Conservation (phyloP, 2,888 invertebrate genomes). For the Allolobophora icterica region DNA sequence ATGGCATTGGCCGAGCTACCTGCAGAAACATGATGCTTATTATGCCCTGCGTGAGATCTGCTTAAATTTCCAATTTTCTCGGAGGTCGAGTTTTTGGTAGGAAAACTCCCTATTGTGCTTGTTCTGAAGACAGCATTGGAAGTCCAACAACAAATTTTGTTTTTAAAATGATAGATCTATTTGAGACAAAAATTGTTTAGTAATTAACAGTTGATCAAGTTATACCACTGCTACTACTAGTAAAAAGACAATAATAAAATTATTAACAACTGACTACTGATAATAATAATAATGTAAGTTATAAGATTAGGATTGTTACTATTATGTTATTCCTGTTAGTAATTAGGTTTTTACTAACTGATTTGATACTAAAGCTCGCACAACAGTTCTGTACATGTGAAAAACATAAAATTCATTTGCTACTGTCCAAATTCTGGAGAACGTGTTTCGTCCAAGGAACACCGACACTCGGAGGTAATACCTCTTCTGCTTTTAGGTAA, state of each 20-base stretch:
- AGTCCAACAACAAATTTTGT: not conserved
- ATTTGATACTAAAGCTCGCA: not conserved
- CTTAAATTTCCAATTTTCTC: too few relatives aligned
- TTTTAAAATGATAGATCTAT: not conserved
- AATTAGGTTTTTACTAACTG: not conserved
- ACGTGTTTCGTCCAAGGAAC: too few relatives aligned
- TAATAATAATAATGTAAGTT: not conserved
- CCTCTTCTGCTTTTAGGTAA: not conserved
- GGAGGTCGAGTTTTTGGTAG: too few relatives aligned
- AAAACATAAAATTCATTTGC: not conserved
- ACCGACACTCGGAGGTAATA: too few relatives aligned
- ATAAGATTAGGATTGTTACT: not conserved
- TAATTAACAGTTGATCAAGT: not conserved
- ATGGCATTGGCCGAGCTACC: too few relatives aligned
- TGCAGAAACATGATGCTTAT: too few relatives aligned
- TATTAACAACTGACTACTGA: not conserved
- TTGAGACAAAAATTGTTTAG: not conserved
- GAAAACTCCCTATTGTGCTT: too few relatives aligned
- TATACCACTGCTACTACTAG: not conserved
- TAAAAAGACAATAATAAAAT: not conserved
- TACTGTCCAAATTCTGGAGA: not conserved
- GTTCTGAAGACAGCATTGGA: too few relatives aligned
- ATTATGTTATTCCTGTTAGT: not conserved
- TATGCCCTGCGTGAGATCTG: too few relatives aligned
- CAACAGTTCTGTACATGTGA: slow-evolving; percentile 7